Conservation (phyloP, 2,113 vertebrate species). For the Brachirus orientalis region DNA sequence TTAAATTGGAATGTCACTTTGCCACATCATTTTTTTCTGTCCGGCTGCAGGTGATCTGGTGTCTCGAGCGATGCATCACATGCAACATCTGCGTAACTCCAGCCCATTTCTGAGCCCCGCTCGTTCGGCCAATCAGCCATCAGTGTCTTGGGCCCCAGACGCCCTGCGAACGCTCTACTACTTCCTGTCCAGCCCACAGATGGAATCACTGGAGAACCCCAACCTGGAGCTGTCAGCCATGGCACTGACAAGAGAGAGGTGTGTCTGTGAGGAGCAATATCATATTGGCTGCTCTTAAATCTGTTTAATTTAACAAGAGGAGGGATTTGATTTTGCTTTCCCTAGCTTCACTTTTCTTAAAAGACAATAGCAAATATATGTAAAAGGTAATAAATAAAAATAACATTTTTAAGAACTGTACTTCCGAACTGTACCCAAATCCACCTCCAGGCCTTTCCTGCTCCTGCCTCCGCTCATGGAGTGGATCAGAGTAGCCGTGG, state of each 20-base stretch:
- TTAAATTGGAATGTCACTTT: too few species aligned
- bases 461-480: conserved; percentile 93
- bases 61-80: conserved; percentile 92
- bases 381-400: too few species aligned
- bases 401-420: not conserved
- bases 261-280: too few species aligned
- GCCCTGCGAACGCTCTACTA: conserved; percentile 94
- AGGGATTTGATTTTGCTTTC: too few species aligned
- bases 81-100: conserved; percentile 85
- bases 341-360: too few species aligned
- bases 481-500: conserved; percentile 93
- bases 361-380: too few species aligned
- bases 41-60: conserved; percentile 92
- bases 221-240: conserved; percentile 90
- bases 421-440: too few species aligned
- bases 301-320: too few species aligned
- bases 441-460: conserved; percentile 86
- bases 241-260: conserved; percentile 90
- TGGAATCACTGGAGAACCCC: conserved; percentile 94
- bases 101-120: conserved; percentile 77
- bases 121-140: conserved; percentile 80
- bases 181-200: conserved; percentile 91
- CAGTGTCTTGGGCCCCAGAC: conserved; percentile 89
- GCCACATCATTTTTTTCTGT: too few species aligned
- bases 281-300: too few species aligned